Evolutionary conservation across 2,888 invertebrate genomes (phyloP), one percentile per base, ranked within the genome.

Genomic region (Teleiodes luculella): DNA sequence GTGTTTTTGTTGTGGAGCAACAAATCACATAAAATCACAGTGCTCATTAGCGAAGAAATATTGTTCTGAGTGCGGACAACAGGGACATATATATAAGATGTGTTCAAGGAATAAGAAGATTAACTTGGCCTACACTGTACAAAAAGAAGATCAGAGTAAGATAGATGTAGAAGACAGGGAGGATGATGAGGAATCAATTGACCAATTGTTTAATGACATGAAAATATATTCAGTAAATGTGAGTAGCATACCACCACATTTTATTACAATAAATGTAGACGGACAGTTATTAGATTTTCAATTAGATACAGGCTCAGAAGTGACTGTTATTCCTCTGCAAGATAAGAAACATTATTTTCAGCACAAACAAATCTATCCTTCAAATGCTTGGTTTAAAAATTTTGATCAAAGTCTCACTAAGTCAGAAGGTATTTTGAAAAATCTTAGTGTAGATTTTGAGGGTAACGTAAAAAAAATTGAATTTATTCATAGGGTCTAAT

Each of bases 51-150:
- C 7, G 0, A 45, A 54, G 14, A 58, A 56, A 46, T 55, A 33
- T 36, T 58, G 58, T 35, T 50, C 50, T 7, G 58, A 58, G 28
- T 58, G 56, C 47, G 58, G 56, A 6, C 30, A 43, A 39, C 48
- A 49, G 20, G 52, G 52, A 6, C 52, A 56, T 33, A 52, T 48
- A n/a, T 53, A 37, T 14, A 54, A 39, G 31, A 45, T 54, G 46
- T 56, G 56, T 8, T 35, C 35, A 16, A 48, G 18, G 16, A 16
- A 31, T 35, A 35, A 33, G 35, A 49, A 31, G 43, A 35, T 18
- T 5, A 39, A 16, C 14, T 13, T 2, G 14, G 16, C 35, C 35
- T 35, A 35, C 35, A 35, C 3, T 35, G 3, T 35, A 10, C 14
- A 39, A 39, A 39, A 39, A 39, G 16, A 16, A 16, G 13, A 39